Percentiles rank a stretch among this genome's conserved stretches.
Conservation (phyloP, 2,888 invertebrate genomes). For the Tetragonula carbonaria region DNA sequence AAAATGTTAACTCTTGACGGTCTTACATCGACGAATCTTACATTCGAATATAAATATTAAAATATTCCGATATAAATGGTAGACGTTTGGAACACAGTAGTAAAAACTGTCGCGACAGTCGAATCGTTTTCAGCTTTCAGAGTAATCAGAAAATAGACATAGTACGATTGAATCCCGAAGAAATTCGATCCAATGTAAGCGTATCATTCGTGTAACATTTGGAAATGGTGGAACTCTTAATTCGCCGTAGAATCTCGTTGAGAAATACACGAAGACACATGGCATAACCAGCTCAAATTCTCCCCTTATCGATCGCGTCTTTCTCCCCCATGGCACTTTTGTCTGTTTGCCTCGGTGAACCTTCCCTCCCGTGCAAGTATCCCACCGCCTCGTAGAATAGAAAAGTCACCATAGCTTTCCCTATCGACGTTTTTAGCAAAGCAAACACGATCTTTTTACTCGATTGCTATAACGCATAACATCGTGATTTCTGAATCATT, state of each 20-base stretch:
- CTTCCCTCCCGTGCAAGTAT: slow-evolving; percentile 30
- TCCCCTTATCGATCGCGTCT: slow-evolving; percentile 62
- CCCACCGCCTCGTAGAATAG: slow-evolving; percentile 16
- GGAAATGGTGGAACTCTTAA: not conserved
- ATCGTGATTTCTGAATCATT: not conserved
- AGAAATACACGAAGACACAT: slow-evolving; percentile 10
- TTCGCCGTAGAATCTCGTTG: not conserved
- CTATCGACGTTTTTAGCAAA: not conserved
- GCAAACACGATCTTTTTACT: slow-evolving; percentile 15
- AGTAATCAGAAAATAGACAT: not conserved
- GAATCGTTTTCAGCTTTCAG: not conserved
- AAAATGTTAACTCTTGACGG: not conserved
- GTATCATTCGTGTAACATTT: not conserved
- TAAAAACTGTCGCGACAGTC: not conserved
- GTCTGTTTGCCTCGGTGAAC: slow-evolving; percentile 55
- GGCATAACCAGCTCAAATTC: slow-evolving; percentile 37
- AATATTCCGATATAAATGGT: not conserved
- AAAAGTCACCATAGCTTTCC: slow-evolving; percentile 10
- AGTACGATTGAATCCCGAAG: not conserved
- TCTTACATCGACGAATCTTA: not conserved
- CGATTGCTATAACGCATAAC: slow-evolving; percentile 5
- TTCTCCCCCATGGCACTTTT: slow-evolving; percentile 27
- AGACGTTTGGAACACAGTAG: not conserved
- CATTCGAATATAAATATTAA: no score
- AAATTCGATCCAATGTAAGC: not conserved